Evolutionary conservation across 2,113 vertebrate genomes (phyloP).

Genomic region (Patagioenas fasciata): DNA sequence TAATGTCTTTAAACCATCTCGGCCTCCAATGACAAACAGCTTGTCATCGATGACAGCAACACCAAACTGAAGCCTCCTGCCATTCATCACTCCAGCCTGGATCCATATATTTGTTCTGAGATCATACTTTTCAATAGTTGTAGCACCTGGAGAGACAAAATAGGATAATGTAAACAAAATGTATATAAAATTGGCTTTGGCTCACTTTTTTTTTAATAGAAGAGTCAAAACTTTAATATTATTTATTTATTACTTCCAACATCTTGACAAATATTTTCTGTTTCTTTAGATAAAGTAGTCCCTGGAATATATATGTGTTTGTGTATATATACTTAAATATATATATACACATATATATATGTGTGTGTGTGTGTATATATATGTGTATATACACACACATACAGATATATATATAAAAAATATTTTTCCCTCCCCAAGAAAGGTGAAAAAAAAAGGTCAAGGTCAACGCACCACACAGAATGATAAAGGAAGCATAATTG

Average conservation of each 20-base stretch:
- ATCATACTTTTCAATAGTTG: constrained; percentile 84
- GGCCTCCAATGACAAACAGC: constrained; percentile 83
- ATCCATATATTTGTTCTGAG: constrained; percentile 84
- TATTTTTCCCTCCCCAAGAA: no score
- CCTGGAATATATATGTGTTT: not conserved
- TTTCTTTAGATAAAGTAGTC: not conserved
- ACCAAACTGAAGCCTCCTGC: constrained; percentile 81
- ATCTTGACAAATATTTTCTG: not conserved
- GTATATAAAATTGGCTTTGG: not conserved
- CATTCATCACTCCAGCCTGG: constrained; percentile 82
- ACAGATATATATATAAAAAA: no score
- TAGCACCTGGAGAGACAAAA: constrained; percentile 78
- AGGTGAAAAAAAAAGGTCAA: not conserved
- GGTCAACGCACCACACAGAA: not conserved
- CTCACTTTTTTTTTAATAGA: rapidly evolving
- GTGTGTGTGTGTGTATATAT: not conserved
- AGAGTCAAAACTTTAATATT: not conserved
- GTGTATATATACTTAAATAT: no score
- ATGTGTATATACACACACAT: no score
- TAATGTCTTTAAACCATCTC: constrained; percentile 83
- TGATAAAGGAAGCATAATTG: not conserved
- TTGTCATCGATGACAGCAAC: constrained; percentile 84
- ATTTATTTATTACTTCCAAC: not conserved
- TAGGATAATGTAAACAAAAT: not conserved
- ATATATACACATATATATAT: not conserved